A percentile compares a stretch with the other conserved stretches of the same genome.
These are phyloP conservation scores for Catamblyrhynchus diadema DNA, from an alignment of 2,797 vertebrate genomes.

Conservation along the genomic window DNA sequence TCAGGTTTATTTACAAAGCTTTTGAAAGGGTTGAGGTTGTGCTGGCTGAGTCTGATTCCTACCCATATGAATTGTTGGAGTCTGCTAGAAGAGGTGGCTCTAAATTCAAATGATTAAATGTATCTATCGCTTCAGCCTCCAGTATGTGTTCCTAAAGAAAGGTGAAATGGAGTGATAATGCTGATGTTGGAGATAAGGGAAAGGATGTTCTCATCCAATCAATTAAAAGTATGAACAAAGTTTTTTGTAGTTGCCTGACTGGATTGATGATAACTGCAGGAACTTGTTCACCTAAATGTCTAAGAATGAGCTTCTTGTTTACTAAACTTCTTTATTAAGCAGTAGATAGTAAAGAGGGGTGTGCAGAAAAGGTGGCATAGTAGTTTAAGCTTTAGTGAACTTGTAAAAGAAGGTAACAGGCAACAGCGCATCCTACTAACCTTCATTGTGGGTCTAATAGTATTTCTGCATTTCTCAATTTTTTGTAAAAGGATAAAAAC, in stretches of 20 bases:
- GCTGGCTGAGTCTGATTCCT: neutral
- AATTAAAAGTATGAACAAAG: neutral
- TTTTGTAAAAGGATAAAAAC: neutral
- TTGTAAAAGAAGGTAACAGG: neutral
- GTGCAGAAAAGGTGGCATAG: neutral
- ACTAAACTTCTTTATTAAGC: neutral
- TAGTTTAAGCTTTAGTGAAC: neutral
- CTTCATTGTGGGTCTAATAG: neutral
- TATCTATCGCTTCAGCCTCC: neutral
- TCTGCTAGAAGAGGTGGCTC: neutral
- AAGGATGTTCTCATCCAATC: neutral
- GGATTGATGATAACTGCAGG: neutral
- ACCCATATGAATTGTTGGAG: neutral
- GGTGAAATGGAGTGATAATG: neutral
- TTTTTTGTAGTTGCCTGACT: neutral
- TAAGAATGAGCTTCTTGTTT: neutral
- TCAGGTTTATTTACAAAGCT: neutral
- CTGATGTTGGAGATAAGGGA: neutral
- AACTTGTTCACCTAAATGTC: neutral
- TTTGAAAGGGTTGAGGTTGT: neutral
- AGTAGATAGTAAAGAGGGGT: neutral
- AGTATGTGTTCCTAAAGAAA: neutral
- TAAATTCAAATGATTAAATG: neutral
- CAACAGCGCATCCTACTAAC: neutral
- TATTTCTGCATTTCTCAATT: neutral